Evolutionary conservation across 1,140 invertebrate species (phyloP).

Genomic region (Magallana gigas): DNA sequence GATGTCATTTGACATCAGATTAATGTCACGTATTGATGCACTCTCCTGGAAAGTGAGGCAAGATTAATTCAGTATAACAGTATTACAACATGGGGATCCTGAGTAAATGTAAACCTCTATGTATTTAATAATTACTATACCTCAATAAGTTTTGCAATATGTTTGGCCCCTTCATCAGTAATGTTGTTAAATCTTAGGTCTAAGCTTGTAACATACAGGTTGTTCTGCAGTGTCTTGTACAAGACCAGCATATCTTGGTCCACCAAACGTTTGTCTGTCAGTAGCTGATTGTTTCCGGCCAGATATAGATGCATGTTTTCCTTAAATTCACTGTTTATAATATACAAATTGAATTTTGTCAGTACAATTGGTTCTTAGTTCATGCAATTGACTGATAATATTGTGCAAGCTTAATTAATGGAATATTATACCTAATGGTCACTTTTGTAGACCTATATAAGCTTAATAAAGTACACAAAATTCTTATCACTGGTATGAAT

Average conservation of each 20-base stretch:
- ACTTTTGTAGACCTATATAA: too few species aligned
- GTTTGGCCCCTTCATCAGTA: slow-evolving; percentile 73
- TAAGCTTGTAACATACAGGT: slow-evolving; percentile 73
- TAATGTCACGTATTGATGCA: slow-evolving; percentile 67
- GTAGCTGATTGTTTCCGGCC: slow-evolving; percentile 77
- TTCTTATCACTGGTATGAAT: too few species aligned
- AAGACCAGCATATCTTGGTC: slow-evolving; percentile 73
- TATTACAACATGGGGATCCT: too few species aligned
- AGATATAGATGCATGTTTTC: slow-evolving; percentile 76
- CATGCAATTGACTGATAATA: too few species aligned
- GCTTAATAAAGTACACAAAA: too few species aligned
- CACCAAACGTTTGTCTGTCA: slow-evolving; percentile 71
- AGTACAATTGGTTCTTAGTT: too few species aligned
- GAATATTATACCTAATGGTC: too few species aligned
- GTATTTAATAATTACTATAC: slow-evolving; percentile 52
- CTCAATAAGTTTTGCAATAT: slow-evolving; percentile 71
- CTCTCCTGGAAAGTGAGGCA: slow-evolving; percentile 65
- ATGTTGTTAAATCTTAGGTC: slow-evolving; percentile 78
- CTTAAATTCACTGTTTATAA: slow-evolving; percentile 63
- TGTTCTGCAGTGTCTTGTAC: slow-evolving; percentile 72
- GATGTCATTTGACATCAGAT: slow-evolving; percentile 79
- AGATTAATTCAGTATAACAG: too few species aligned
- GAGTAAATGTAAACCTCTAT: too few species aligned
- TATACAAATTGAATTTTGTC: too few species aligned
- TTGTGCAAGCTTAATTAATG: too few species aligned